These are phyloP conservation scores for Diplolepis rosae DNA, from an alignment of 2,888 invertebrate genomes.

Conservation along the genomic window DNA sequence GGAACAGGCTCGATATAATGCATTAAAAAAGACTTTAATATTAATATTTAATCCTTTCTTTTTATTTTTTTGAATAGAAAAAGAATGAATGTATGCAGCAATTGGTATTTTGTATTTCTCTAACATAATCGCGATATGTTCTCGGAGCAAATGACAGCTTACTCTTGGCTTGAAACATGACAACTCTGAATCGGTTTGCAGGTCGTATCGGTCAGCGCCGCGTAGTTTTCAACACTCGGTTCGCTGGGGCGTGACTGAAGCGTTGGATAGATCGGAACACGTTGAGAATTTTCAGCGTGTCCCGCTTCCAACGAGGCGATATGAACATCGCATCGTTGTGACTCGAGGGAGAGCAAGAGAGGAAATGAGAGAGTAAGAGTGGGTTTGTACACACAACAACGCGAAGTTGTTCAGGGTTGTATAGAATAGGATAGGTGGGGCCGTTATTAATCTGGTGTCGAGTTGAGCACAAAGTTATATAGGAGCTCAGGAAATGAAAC, in stretches of 20 bases:
- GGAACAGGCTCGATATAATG: too few relatives aligned
- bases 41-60: neutral
- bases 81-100: neutral
- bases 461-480: conserved; percentile 74
- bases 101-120: neutral
- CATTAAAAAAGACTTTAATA: neutral
- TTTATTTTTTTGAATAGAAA: neutral
- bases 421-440: conserved; percentile 71
- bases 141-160: conserved; percentile 12
- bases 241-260: neutral
- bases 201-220: conserved; percentile 55
- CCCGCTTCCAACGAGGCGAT: conserved; percentile 34
- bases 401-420: conserved; percentile 65
- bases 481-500: conserved; percentile 74
- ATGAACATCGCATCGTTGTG: conserved; percentile 39
- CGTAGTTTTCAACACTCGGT: conserved; percentile 53
- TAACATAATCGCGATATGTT: neutral
- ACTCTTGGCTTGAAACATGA: conserved; percentile 53
- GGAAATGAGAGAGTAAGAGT: conserved; percentile 43
- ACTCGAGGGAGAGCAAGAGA: conserved; percentile 38
- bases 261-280: conserved; percentile 37
- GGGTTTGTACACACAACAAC: conserved; percentile 52
- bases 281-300: conserved; percentile 44
- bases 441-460: conserved; percentile 74
- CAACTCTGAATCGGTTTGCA: conserved; percentile 56